Percentiles rank a stretch among this genome's conserved stretches.
Conservation (phyloP, 2,888 invertebrate genomes). For the Petrolisthes cinctipes region DNA sequence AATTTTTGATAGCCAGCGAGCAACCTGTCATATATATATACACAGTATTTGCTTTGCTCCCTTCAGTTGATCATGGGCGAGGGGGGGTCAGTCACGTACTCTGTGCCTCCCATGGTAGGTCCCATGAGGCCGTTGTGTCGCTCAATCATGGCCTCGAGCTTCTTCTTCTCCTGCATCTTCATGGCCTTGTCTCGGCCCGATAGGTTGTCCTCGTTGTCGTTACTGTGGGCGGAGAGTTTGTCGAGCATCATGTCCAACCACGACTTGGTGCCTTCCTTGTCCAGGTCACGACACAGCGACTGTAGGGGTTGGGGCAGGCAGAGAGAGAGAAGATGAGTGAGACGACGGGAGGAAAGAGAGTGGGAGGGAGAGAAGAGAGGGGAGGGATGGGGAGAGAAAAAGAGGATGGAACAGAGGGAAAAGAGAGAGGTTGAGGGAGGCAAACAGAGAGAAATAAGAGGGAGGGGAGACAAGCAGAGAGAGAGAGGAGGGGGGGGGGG, state of each 20-base stretch:
- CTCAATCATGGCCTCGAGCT: constrained; percentile 65
- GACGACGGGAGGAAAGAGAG: too few relatives aligned
- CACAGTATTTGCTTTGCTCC: background rate
- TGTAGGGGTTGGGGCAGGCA: constrained; percentile 16
- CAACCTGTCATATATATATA: background rate
- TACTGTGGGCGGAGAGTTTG: constrained; percentile 65
- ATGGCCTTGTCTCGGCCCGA: constrained; percentile 63
- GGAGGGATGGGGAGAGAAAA: background rate
- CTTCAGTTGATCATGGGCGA: background rate
- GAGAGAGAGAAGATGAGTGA: constrained; percentile 4
- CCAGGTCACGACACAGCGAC: constrained; percentile 66
- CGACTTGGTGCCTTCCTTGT: constrained; percentile 65
- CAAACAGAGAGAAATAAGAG: background rate
- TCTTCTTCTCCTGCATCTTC: constrained; percentile 66
- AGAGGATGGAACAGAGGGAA: background rate
- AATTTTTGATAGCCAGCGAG: background rate
- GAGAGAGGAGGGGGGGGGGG: background rate
- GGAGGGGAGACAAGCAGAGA: too few relatives aligned
- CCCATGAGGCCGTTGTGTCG: constrained; percentile 65
- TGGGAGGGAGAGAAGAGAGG: background rate
- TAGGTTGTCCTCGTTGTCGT: constrained; percentile 63
- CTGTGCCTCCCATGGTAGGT: constrained; percentile 66
- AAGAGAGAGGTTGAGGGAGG: background rate
- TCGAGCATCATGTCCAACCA: constrained; percentile 66
- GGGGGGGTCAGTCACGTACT: constrained; percentile 56